Percentiles rank a stretch among this genome's conserved stretches.
phyloP scores from a whole-genome alignment of 1,140 invertebrate species.

The Lasioglossum albipes region DNA sequence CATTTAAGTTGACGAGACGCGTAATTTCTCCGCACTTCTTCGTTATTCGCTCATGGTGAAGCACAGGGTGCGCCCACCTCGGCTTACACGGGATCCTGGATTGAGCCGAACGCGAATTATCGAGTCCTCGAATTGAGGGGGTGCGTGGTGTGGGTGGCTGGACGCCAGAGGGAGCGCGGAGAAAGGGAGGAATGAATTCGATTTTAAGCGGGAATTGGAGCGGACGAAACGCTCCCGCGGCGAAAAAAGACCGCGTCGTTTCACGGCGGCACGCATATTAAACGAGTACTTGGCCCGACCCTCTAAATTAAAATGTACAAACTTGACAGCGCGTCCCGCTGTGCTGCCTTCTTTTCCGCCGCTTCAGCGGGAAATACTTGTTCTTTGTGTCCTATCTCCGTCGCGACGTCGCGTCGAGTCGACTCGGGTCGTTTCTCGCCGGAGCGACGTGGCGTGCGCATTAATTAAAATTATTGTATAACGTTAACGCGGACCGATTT shows the following conservation, averaged over 20 bases:
- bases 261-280: conserved; percentile 45
- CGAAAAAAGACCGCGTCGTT: conserved; percentile 9
- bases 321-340: conserved; percentile 38
- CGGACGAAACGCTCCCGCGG: neutral
- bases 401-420: neutral
- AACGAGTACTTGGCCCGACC: conserved; percentile 50
- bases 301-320: conserved; percentile 60
- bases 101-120: neutral
- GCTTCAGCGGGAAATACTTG: conserved; percentile 34
- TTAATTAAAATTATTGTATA: conserved; percentile 60
- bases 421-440: no score
- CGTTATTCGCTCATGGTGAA: no score
- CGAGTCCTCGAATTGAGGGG: neutral
- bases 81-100: neutral
- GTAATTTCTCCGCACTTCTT: no score
- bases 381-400: conserved; percentile 32
- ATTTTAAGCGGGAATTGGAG: conserved; percentile 16
- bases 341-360: conserved; percentile 34
- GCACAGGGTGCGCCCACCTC: neutral
- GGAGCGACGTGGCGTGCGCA: neutral
- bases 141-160: neutral
- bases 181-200: neutral
- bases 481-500: conserved; percentile 18
- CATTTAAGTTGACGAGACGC: no score
- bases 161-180: neutral